A percentile compares a stretch with the other conserved stretches of the same genome.
These are phyloP conservation scores for Ageneiosus marmoratus DNA, from an alignment of 2,113 vertebrate genomes.

Conservation along the genomic window DNA sequence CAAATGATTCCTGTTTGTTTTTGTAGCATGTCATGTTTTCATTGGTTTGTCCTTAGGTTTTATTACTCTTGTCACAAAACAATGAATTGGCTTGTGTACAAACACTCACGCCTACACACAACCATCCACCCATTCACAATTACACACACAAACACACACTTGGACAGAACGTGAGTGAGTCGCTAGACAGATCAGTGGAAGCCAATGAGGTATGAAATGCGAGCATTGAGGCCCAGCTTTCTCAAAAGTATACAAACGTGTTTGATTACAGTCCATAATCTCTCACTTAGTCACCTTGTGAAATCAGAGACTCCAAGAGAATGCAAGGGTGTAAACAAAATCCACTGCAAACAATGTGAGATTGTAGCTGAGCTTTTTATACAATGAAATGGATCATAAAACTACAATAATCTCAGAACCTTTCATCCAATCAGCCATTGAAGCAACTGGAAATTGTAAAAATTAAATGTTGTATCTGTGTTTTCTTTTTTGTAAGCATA, in stretches of 20 bases:
- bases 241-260: conserved; percentile 63
- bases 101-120: conserved; percentile 9
- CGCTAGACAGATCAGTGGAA: conserved; percentile 54
- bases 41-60: not conserved
- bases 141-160: not conserved
- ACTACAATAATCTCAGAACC: not conserved
- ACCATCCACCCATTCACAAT: not conserved
- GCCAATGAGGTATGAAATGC: conserved; percentile 65
- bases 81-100: not conserved
- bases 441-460: not conserved
- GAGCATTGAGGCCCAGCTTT: conserved; percentile 43
- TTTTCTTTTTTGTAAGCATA: not conserved
- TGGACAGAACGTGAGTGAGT: conserved; percentile 45
- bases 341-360: not conserved
- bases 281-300: conserved; percentile 19
- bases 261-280: conserved; percentile 63
- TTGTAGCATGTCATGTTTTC: not conserved
- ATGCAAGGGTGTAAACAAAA: conserved; percentile 32
- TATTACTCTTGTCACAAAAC: conserved; percentile 13
- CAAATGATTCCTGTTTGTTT: not conserved
- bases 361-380: not conserved
- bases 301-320: conserved; percentile 17
- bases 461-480: too few relatives aligned
- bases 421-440: not conserved
- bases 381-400: not conserved